phyloP scores from a whole-genome alignment of 1,140 invertebrate genomes.

The Campoletis sonorensis region DNA sequence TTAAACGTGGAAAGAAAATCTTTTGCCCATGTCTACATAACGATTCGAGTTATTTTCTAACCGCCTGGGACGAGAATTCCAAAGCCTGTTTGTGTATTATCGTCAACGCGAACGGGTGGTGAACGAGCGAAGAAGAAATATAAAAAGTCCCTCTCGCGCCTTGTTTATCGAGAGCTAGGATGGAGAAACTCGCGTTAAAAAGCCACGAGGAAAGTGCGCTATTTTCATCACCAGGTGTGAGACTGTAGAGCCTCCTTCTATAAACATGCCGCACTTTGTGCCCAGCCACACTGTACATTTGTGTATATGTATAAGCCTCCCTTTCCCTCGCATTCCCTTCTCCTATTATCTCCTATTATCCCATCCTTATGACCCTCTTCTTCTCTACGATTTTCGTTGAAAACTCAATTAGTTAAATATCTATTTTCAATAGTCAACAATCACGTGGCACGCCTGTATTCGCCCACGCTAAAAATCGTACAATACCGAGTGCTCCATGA shows the following conservation, averaged over 20 bases:
- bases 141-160: conserved; percentile 23
- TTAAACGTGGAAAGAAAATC: too few species aligned
- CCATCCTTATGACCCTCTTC: too few species aligned
- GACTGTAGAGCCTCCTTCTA: conserved; percentile 63
- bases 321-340: too few species aligned
- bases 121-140: conserved; percentile 10
- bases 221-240: conserved; percentile 73
- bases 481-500: too few species aligned
- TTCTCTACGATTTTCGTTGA: too few species aligned
- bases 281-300: not conserved
- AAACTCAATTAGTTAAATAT: too few species aligned
- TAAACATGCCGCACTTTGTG: conserved; percentile 59
- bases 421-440: too few species aligned
- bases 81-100: too few species aligned
- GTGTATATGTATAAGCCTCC: not conserved
- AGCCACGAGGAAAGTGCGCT: conserved; percentile 52
- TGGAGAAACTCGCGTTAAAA: conserved; percentile 41
- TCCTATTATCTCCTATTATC: too few species aligned
- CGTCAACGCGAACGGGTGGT: not conserved
- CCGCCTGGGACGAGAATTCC: not conserved
- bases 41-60: conserved; percentile 10
- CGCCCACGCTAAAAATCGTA: too few species aligned
- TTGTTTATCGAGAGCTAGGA: conserved; percentile 23
- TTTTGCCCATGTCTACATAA: too few species aligned
- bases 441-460: too few species aligned